Evolutionary conservation across 2,113 vertebrate genomes (phyloP).

Genomic region (Microcebus jonahi): DNA sequence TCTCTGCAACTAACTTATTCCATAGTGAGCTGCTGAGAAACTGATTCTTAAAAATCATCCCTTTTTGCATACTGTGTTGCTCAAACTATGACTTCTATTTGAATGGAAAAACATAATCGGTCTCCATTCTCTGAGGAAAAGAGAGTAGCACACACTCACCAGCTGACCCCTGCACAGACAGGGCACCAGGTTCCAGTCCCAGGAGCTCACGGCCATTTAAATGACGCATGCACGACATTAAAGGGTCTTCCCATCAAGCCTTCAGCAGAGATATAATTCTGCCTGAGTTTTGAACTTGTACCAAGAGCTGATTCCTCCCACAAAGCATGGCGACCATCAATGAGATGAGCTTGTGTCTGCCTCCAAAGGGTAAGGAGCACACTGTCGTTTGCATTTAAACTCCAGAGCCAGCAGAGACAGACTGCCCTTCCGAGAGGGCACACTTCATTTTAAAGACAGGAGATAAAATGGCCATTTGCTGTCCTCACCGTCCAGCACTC

Average conservation of each 20-base stretch:
- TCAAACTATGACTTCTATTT: not conserved
- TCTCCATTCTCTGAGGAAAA: not conserved
- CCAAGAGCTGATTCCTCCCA: not conserved
- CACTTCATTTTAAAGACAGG: constrained; percentile 44
- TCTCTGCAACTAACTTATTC: not conserved
- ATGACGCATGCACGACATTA: not conserved
- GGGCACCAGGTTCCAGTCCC: constrained; percentile 69
- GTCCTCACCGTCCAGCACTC: not conserved
- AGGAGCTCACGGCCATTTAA: constrained; percentile 59
- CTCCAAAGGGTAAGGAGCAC: constrained; percentile 57
- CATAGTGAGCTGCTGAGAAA: not conserved
- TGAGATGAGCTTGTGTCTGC: not conserved
- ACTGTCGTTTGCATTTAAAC: not conserved
- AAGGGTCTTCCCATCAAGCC: constrained; percentile 37
- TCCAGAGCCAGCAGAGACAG: constrained; percentile 21
- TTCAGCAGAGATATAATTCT: constrained; percentile 6
- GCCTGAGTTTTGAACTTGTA: not conserved
- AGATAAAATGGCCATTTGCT: constrained; percentile 52
- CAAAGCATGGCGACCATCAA: not conserved
- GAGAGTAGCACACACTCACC: constrained; percentile 52
- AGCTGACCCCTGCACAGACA: constrained; percentile 56
- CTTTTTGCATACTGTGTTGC: not conserved
- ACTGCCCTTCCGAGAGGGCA: constrained; percentile 49
- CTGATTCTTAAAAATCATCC: not conserved
- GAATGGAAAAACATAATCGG: not conserved